Evolutionary conservation across 2,113 vertebrate genomes (phyloP).

Genomic region (Sinocyclocheilus maitianheensis): DNA sequence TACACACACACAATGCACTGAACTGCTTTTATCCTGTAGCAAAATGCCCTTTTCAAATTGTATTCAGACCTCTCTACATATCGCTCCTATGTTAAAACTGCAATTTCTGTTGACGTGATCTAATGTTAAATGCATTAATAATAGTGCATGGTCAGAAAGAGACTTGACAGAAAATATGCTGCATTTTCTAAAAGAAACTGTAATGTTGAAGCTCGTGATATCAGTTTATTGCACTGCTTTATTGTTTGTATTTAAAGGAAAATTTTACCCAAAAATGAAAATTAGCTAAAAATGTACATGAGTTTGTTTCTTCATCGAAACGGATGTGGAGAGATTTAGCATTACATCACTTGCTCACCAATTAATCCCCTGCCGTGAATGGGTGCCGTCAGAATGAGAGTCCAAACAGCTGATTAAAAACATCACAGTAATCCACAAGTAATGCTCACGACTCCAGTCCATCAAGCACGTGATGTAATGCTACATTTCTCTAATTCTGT

Average conservation of each 20-base stretch:
- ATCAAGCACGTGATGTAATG: no score
- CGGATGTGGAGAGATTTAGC: no score
- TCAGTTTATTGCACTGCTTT: conserved; percentile 43
- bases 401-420: no score
- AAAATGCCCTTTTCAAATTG: conserved; percentile 7
- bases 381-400: no score
- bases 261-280: no score
- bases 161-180: conserved; percentile 14
- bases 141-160: conserved; percentile 10
- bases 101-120: background rate
- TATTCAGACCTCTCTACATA: conserved; percentile 2
- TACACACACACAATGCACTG: background rate
- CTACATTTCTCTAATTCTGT: no score
- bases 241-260: background rate
- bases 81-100: background rate
- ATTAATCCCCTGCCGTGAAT: no score
- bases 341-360: no score
- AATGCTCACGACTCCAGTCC: no score
- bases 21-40: background rate
- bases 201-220: background rate
- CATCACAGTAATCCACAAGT: no score
- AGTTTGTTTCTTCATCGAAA: no score
- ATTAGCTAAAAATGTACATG: no score
- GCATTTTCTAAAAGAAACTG: conserved; percentile 6
- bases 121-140: conserved; percentile 14